These are phyloP conservation scores for Perca schrenkii DNA, from an alignment of 2,113 vertebrate species.

Conservation along the genomic window DNA sequence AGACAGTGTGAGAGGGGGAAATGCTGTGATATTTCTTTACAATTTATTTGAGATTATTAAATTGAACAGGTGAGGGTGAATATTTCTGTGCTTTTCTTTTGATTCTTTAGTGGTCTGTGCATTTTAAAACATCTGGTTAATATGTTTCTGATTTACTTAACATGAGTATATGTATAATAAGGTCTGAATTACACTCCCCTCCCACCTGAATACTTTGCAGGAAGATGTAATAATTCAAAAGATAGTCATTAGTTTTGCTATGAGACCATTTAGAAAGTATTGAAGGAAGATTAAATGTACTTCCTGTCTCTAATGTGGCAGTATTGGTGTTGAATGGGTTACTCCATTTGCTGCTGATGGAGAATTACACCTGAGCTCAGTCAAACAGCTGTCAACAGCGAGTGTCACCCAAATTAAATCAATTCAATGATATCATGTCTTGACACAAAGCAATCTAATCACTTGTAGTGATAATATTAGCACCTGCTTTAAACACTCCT, in stretches of 20 bases:
- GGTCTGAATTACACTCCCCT: conserved; percentile 28
- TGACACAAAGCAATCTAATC: conserved; percentile 58
- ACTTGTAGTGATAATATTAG: conserved; percentile 37
- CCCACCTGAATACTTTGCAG: conserved; percentile 33
- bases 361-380: conserved; percentile 56
- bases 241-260: conserved; percentile 39
- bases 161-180: background rate
- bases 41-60: conserved; percentile 23
- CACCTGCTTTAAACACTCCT: conserved; percentile 43
- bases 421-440: conserved; percentile 61
- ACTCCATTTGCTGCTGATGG: conserved; percentile 59
- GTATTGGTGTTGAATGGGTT: conserved; percentile 51
- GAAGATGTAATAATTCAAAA: conserved; percentile 51
- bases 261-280: conserved; percentile 52
- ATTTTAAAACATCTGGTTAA: conserved; percentile 16
- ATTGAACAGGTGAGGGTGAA: conserved; percentile 1
- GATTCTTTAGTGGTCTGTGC: background rate
- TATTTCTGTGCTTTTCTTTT: conserved; percentile 19
- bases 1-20: conserved; percentile 1
- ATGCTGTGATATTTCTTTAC: conserved; percentile 20
- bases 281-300: conserved; percentile 54
- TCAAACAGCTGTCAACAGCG: conserved; percentile 65
- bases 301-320: conserved; percentile 49
- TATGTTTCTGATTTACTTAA: conserved; percentile 22
- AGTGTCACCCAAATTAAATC: conserved; percentile 66